Evolutionary conservation across 1,140 invertebrate genomes (phyloP), one percentile per base, ranked within the genome.

Genomic region (Drosophila cardini): DNA sequence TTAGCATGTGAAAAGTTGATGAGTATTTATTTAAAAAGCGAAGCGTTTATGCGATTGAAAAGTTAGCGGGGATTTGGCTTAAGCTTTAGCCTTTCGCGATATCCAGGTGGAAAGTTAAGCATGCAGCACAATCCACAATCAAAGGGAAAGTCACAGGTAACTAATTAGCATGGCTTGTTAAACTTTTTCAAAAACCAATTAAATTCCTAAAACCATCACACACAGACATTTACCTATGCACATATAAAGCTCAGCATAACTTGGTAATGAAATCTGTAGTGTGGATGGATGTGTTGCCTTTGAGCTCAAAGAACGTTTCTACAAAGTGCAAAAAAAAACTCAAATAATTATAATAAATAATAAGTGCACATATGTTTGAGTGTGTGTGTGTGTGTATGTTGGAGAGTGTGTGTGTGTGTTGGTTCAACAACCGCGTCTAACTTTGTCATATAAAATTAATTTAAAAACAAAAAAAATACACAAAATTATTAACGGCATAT

Each of bases 131-230:
- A 63, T 76, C 83, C 46, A 46, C 16, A 83, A 63, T 76, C 83
- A 86, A 74, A 74, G 72, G 26, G 43, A 74, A 74, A 64, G 86
- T 78, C 69, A 77, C 84, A 83, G 61, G 64, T 60, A 76, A 72
- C 78, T 89, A 89, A 89, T 89, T 89, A 89, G 73, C 80, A 89
- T 89, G 84, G 85, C 82, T 84, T 90, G 84, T 74, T 90, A 68
- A 89, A 77, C 87, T 89, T 89, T 89, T 90, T 89, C 74, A 89
- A 90, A 86, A 89, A 90, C 84, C 84, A 89, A 89, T 89, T 89
- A 89, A 89, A 71, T 75, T 68, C 64, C 50, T 60, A 46, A 45
- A 72, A 16, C 48, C 16, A 21, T 60, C 74, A 76, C 70, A 67
- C 52, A 50, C 42, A 72, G 1, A 61, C 55, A 63, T 16, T 53